Conservation (phyloP, 2,113 vertebrate genomes). For the Syngnathus typhle region DNA sequence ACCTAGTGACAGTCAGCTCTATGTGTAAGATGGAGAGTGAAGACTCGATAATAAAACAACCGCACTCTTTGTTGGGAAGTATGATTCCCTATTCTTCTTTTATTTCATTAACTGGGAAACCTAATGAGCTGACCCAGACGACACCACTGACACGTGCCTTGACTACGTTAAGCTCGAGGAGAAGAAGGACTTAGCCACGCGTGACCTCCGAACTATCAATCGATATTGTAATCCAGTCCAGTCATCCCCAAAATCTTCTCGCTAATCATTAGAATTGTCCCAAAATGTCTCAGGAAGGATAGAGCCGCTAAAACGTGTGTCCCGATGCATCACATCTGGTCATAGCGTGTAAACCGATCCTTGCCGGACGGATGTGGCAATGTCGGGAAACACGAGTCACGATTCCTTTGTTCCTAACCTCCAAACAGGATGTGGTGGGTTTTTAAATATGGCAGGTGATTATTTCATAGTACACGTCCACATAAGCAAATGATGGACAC, state of each 20-base stretch:
- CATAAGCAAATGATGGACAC: conserved; percentile 33
- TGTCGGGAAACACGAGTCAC: conserved; percentile 38
- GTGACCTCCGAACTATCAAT: not conserved
- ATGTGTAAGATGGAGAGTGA: conserved; percentile 25
- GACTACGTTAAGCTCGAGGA: not conserved
- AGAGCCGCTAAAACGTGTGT: not conserved
- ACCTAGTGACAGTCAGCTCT: conserved; percentile 52
- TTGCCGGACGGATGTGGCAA: conserved; percentile 51
- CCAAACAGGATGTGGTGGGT: conserved; percentile 66
- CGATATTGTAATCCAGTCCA: not conserved
- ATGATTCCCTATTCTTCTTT: conserved; percentile 51
- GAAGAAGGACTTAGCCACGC: too few species aligned
- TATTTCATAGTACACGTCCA: conserved; percentile 6
- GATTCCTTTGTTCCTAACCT: conserved; percentile 48
- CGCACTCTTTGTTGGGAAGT: conserved; percentile 41
- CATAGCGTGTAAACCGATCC: not conserved
- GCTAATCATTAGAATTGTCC: not conserved
- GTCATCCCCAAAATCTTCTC: not conserved
- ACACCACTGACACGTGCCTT: conserved; percentile 9
- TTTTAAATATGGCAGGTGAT: conserved; percentile 40
- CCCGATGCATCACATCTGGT: not conserved
- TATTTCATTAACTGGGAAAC: conserved; percentile 57
- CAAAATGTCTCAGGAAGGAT: not conserved
- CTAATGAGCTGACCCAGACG: conserved; percentile 49
- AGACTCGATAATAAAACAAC: conserved; percentile 41